phyloP scores from a whole-genome alignment of 2,797 vertebrate genomes.

The Pitangus sulphuratus region DNA sequence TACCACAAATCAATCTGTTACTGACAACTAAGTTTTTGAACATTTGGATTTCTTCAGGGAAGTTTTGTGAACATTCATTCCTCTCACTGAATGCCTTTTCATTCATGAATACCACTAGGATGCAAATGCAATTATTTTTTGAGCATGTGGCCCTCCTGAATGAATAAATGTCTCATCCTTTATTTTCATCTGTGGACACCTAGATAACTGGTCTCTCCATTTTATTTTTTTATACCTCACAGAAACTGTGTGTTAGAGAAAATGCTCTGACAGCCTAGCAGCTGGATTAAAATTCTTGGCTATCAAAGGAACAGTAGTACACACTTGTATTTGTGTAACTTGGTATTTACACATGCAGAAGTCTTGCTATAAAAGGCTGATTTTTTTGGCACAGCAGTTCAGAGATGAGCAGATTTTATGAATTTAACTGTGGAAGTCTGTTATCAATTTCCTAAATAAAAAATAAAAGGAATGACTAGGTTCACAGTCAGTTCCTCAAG shows the following conservation, averaged over 20 bases:
- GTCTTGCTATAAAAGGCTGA: background rate
- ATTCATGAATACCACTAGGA: background rate
- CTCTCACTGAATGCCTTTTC: background rate
- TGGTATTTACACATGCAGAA: background rate
- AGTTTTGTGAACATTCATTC: background rate
- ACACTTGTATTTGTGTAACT: background rate
- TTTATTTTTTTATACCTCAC: background rate
- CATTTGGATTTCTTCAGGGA: background rate
- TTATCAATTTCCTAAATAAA: background rate
- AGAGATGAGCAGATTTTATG: background rate
- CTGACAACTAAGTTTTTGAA: background rate
- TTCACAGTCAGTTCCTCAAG: background rate
- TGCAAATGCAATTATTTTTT: background rate
- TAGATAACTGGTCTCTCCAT: background rate
- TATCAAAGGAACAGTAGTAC: background rate
- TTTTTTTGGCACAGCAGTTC: background rate
- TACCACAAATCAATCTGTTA: background rate
- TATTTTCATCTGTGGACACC: background rate
- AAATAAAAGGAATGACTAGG: background rate
- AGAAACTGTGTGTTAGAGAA: background rate
- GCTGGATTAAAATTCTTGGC: background rate
- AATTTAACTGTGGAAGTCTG: background rate
- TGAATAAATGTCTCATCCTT: background rate
- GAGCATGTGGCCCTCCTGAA: background rate
- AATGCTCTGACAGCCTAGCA: background rate